Base-by-base conservation (phyloP, 2,113 vertebrate genomes). In the Bubo blakistoni region DNA sequence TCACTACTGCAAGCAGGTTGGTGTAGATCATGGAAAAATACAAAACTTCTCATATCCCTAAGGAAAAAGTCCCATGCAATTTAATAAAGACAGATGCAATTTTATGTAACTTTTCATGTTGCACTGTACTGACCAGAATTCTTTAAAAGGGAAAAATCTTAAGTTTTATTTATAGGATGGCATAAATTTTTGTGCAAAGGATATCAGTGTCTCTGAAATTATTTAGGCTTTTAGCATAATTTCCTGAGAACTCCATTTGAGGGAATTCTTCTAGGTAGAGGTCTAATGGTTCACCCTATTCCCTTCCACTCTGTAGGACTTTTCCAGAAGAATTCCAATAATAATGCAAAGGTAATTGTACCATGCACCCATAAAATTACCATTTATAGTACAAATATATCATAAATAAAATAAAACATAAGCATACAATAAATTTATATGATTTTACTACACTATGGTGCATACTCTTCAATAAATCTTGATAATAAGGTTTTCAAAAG, bases 401-500 rank as follows among this genome's bases (percentile, higher is more conserved):
- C 38, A 93, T 49, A 95, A 92, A 92, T 90, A 81, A 88, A 92
- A 91, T 51, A 88, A 82, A 76, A 47, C 57, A 72, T 70, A 95
- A 86, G 30, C 57, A 78, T n/a, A 77, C 16, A 46, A 84, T 62
- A 51, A 71, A 91, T 96, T 87, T 76, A 34, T 80, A 71, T 61
- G 34, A 90, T 71, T 90, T 97, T 72, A 94, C 40, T 94, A 76
- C n/a, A 44, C 40, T 59, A 7, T 9, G 21, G 47, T 67, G 49
- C 34, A 55, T 42, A 59, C 5, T 80, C 15, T 10, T 70, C 79
- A 92, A 92, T 96, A 97, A 96, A 96, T 95, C 71, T 69, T 58
- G 40, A 70, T 94, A 96, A 96, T 97, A 82, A 92, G 94, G 66
- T 92, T 96, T 97, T 96, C 88, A 96, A 87, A 93, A 88, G 90